Conservation (phyloP, 2,797 vertebrate genomes). For the Argentina silus region DNA sequence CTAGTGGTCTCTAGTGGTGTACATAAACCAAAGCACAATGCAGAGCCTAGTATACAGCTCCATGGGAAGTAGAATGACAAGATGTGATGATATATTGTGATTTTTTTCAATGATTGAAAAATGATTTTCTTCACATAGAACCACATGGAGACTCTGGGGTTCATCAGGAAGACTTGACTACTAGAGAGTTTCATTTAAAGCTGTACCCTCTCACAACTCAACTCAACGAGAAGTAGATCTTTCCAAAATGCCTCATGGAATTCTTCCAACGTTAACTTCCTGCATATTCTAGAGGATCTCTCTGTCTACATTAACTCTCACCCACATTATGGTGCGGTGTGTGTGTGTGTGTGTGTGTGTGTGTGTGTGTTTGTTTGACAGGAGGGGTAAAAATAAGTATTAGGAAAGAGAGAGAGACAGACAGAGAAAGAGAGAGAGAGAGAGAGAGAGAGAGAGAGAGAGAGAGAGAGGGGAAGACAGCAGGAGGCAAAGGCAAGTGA, state of each 20-base stretch:
- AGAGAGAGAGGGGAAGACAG: no score
- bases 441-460: no score
- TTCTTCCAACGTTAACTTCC: conserved; percentile 71
- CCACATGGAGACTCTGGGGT: conserved; percentile 26
- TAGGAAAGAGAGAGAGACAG: no score
- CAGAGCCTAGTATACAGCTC: neutral
- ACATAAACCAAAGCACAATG: neutral
- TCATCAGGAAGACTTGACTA: conserved; percentile 30
- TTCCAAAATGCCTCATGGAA: conserved; percentile 64
- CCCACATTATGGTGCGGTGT: conserved; percentile 12
- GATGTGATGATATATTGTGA: neutral
- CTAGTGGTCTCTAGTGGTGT: conserved; percentile 44
- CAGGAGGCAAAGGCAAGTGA: no score
- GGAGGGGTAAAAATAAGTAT: no score
- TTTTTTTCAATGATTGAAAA: conserved; percentile 40
- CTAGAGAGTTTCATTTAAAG: conserved; percentile 46
- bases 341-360: conserved; percentile 22
- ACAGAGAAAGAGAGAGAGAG: no score
- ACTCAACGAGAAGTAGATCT: conserved; percentile 54
- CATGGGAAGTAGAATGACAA: neutral
- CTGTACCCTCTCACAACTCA: conserved; percentile 53
- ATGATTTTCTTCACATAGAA: neutral
- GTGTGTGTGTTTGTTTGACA: conserved; percentile 26
- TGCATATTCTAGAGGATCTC: conserved; percentile 63
- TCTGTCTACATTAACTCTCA: conserved; percentile 50